phyloP scores from a whole-genome alignment of 35 echinoderm and acorn worm species.

The Chiridota heheva region DNA sequence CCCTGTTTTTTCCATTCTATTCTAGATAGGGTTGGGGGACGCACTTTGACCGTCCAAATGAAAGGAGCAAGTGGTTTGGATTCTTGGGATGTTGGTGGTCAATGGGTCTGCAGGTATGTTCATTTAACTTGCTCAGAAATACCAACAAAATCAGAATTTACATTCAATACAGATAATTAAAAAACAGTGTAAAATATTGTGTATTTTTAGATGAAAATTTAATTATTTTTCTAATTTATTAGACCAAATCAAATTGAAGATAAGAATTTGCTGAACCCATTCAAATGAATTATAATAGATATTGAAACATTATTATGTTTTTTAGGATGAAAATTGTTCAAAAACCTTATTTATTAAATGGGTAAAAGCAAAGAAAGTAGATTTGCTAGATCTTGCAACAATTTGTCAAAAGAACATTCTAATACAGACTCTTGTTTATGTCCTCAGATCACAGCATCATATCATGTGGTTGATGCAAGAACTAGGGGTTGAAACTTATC shows the following conservation, averaged over 20 bases:
- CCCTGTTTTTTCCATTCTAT: background rate
- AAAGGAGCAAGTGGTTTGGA: conserved; percentile 77
- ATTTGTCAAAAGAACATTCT: background rate
- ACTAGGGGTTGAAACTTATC: conserved; percentile 68
- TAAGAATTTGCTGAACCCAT: background rate
- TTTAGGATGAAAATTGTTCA: background rate
- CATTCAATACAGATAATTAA: background rate
- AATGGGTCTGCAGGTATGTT: conserved; percentile 91
- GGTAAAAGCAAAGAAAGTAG: background rate
- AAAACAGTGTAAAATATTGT: background rate
- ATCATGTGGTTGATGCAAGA: conserved; percentile 71
- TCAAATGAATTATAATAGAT: background rate
- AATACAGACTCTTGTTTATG: background rate
- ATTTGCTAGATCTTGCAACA: background rate
- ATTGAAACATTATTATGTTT: background rate
- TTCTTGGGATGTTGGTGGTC: conserved; percentile 87
- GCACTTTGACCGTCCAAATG: conserved; percentile 76
- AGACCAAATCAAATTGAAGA: background rate
- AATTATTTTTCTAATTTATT: background rate
- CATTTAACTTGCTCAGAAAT: background rate
- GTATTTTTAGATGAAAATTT: too few relatives aligned
- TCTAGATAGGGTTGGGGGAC: conserved; percentile 84
- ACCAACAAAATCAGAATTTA: background rate
- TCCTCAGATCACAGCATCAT: conserved; percentile 61
- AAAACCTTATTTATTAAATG: background rate